Evolutionary conservation across 2,797 vertebrate genomes (phyloP).

Genomic region (Malacoctenus gilli): DNA sequence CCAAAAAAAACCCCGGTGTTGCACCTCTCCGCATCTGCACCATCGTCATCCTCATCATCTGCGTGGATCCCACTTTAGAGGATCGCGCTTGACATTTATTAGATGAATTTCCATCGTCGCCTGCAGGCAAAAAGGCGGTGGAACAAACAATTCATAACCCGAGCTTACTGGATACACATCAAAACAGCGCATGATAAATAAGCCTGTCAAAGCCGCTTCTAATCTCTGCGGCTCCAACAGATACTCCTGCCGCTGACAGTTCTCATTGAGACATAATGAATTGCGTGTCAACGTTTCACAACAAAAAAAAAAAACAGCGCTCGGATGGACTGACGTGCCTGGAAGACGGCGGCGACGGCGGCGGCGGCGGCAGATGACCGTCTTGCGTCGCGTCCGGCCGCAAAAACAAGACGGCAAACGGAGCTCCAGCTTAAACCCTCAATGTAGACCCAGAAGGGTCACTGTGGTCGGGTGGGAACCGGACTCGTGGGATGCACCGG

Average conservation of each 20-base stretch:
- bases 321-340: conserved; percentile 27
- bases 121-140: conserved; percentile 56
- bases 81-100: conserved; percentile 60
- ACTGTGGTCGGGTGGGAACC: too few species aligned
- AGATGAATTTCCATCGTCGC: conserved; percentile 58
- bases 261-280: conserved; percentile 54
- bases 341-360: too few species aligned
- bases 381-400: too few species aligned
- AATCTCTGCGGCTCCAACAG: conserved; percentile 51
- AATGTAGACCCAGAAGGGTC: too few species aligned
- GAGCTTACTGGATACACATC: conserved; percentile 57
- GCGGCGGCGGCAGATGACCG: too few species aligned
- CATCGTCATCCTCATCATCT: conserved; percentile 48
- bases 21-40: conserved; percentile 42
- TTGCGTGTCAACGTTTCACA: conserved; percentile 39
- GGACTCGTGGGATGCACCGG: too few species aligned
- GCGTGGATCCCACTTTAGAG: conserved; percentile 41
- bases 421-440: too few species aligned
- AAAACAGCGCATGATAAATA: conserved; percentile 66
- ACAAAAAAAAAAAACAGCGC: too few species aligned
- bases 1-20: conserved; percentile 31
- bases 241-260: conserved; percentile 44
- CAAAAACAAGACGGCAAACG: too few species aligned
- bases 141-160: conserved; percentile 62
- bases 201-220: conserved; percentile 50